These are phyloP conservation scores for Thunnus maccoyii DNA, from an alignment of 2,113 vertebrate species.

Conservation along the genomic window DNA sequence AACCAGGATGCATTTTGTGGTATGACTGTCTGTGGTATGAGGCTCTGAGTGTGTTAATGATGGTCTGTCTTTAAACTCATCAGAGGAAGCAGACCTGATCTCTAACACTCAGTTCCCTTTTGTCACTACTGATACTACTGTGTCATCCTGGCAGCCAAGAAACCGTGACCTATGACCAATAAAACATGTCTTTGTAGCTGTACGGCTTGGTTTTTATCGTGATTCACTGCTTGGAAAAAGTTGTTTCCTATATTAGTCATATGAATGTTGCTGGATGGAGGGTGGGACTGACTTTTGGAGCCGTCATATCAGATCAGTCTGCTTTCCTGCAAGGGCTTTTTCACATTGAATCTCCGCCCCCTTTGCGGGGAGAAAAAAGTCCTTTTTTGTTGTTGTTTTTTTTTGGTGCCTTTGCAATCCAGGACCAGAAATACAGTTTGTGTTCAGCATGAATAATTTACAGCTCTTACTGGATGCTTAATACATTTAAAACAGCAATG, in stretches of 20 bases:
- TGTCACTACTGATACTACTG: background rate
- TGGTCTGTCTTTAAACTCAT: slow-evolving; percentile 74
- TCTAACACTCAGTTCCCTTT: slow-evolving; percentile 28
- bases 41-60: slow-evolving; percentile 73
- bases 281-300: background rate
- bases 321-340: background rate
- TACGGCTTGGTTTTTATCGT: background rate
- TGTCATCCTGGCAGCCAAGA: slow-evolving; percentile 6
- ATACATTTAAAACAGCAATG: background rate
- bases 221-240: background rate
- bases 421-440: background rate
- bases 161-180: slow-evolving; percentile 49
- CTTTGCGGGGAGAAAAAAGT: too few relatives aligned
- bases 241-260: background rate
- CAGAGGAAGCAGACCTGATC: slow-evolving; percentile 69
- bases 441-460: background rate
- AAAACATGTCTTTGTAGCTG: slow-evolving; percentile 49
- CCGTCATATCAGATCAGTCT: background rate
- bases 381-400: too few relatives aligned
- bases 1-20: background rate
- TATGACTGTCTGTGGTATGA: slow-evolving; percentile 14
- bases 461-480: too few relatives aligned
- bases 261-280: background rate
- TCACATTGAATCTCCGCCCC: too few relatives aligned
- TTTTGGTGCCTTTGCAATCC: too few relatives aligned